A percentile compares a stretch with the other conserved stretches of the same genome.
Conservation (phyloP, 2,797 vertebrate species). For the Enteromius anoplus region DNA sequence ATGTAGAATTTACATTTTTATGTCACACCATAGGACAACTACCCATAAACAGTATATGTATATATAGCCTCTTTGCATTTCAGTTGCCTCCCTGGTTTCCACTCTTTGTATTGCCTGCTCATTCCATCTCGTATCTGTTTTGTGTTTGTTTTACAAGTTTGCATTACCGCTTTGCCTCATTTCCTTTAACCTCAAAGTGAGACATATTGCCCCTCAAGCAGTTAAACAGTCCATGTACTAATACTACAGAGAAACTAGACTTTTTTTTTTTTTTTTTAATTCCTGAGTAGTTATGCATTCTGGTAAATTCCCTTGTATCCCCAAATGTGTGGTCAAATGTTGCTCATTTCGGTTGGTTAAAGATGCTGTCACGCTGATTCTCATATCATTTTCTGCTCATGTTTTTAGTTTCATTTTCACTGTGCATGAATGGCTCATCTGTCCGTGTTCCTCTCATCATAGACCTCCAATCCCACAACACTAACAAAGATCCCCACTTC, state of each 20-base stretch:
- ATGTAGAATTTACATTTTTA: too few species aligned
- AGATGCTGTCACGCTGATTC: slow-evolving; percentile 6
- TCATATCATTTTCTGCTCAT: slow-evolving; percentile 39
- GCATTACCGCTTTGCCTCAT: background rate
- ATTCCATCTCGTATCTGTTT: background rate
- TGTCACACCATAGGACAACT: too few species aligned
- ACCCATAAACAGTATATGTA: background rate
- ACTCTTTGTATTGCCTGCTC: slow-evolving; percentile 9
- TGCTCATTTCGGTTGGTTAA: slow-evolving; percentile 36
- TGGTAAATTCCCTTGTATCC: slow-evolving; percentile 66
- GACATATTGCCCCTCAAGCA: background rate
- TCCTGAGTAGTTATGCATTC: slow-evolving; percentile 14
- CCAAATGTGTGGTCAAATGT: slow-evolving; percentile 46
- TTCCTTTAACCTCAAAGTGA: background rate
- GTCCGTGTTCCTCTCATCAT: slow-evolving; percentile 66
- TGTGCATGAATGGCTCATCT: slow-evolving; percentile 53
- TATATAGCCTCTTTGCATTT: background rate
- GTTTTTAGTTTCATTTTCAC: slow-evolving; percentile 54
- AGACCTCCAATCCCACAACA: slow-evolving; percentile 80
- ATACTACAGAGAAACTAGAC: background rate
- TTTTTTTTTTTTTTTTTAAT: background rate
- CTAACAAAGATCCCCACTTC: slow-evolving; percentile 91
- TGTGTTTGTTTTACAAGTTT: slow-evolving; percentile 24
- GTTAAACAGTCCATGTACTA: background rate
- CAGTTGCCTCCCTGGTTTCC: background rate